phyloP scores from a whole-genome alignment of 2,113 vertebrate species.

The Spizaetus ornatus region DNA sequence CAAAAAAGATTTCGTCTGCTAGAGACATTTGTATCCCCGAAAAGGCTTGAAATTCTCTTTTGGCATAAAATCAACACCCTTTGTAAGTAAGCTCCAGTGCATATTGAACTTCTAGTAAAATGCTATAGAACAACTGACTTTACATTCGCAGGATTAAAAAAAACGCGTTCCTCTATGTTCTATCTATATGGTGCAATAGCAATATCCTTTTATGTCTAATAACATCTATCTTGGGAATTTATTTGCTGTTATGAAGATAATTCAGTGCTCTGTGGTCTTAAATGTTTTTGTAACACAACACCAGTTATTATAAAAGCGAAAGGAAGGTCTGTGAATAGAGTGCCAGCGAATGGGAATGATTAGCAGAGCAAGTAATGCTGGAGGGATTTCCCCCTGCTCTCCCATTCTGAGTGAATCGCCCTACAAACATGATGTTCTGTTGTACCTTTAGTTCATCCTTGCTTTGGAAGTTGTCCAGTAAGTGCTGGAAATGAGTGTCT shows the following conservation, averaged over 20 bases:
- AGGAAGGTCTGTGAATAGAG: background rate
- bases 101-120: background rate
- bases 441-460: slow-evolving; percentile 97
- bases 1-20: background rate
- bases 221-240: background rate
- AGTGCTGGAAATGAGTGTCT: slow-evolving; percentile 93
- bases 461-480: slow-evolving; percentile 97
- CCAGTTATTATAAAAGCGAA: background rate
- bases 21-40: background rate
- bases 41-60: background rate
- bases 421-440: background rate
- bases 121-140: background rate
- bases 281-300: background rate
- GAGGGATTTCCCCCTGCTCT: background rate
- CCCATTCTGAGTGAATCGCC: background rate
- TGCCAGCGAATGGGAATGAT: background rate
- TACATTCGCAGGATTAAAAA: background rate
- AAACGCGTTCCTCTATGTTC: background rate
- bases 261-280: background rate
- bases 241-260: background rate
- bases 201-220: background rate
- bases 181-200: background rate
- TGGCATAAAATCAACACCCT: background rate
- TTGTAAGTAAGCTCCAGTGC: background rate
- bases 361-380: background rate